Percentiles rank a stretch among this genome's conserved stretches.
Evolutionary conservation across 2,888 invertebrate species (phyloP).

Genomic region (Rhogogaster chlorosoma): DNA sequence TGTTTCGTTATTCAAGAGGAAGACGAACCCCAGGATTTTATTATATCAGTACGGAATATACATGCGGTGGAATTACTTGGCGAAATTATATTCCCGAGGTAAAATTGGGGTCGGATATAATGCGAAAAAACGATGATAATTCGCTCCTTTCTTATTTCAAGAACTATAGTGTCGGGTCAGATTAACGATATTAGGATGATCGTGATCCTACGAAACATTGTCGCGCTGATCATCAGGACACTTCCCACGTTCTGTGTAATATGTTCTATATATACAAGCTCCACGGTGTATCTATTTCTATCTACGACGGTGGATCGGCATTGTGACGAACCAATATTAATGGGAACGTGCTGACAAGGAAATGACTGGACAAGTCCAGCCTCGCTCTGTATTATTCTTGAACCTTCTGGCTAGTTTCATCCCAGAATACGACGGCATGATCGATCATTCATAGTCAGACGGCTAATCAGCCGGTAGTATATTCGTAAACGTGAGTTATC

Average conservation of each 20-base stretch:
- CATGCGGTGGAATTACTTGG: not conserved
- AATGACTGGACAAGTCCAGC: conserved; percentile 50
- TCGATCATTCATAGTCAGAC: conserved; percentile 19
- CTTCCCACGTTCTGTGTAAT: conserved; percentile 28
- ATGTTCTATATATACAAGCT: not conserved
- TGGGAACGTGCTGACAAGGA: conserved; percentile 49
- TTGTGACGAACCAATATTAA: conserved; percentile 45
- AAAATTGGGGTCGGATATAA: not conserved
- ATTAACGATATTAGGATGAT: conserved; percentile 12
- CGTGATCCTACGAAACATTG: conserved; percentile 19
- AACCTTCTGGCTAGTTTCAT: conserved; percentile 4
- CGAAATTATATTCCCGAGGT: not conserved
- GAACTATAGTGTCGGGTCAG: not conserved
- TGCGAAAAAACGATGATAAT: not conserved
- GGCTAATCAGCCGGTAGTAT: not conserved
- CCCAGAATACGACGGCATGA: not conserved
- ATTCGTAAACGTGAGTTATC: conserved; percentile 27
- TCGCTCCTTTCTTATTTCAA: not conserved
- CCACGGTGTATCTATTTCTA: not conserved
- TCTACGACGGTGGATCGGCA: conserved; percentile 19
- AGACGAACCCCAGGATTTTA: not conserved
- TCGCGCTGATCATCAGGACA: conserved; percentile 23
- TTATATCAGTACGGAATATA: not conserved
- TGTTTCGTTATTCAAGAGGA: no score
- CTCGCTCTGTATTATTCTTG: conserved; percentile 29